These are phyloP conservation scores for Horisme vitalbata DNA, from an alignment of 2,888 invertebrate genomes.

Conservation along the genomic window DNA sequence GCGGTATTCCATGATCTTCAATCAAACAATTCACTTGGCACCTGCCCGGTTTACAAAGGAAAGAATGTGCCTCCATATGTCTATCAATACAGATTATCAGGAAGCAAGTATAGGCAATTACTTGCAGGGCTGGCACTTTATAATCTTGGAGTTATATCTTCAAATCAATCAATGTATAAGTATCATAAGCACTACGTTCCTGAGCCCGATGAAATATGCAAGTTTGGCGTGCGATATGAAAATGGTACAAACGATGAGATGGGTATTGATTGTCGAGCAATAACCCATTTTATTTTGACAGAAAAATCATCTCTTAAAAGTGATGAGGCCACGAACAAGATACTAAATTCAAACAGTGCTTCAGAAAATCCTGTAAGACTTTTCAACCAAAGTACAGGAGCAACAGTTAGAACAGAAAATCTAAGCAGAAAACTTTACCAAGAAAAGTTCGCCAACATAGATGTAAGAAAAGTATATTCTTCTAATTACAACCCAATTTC, in stretches of 20 bases:
- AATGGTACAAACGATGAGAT: conserved; percentile 27
- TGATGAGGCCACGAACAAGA: background rate
- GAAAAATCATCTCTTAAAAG: conserved; percentile 1
- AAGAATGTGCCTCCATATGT: conserved; percentile 28
- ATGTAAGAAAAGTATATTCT: no score
- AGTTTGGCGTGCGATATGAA: conserved; percentile 28
- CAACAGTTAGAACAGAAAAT: background rate
- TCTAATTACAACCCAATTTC: no score
- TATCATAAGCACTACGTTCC: conserved; percentile 19
- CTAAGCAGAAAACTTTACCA: background rate
- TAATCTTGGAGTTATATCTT: conserved; percentile 29
- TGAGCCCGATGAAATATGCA: conserved; percentile 29
- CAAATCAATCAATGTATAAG: conserved; percentile 3
- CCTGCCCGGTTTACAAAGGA: conserved; percentile 28
- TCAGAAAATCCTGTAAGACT: background rate
- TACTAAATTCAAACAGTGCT: background rate
- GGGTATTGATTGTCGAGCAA: conserved; percentile 29
- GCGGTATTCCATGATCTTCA: conserved; percentile 9
- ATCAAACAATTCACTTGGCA: conserved; percentile 8
- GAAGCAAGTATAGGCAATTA: conserved; percentile 30
- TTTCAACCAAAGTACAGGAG: background rate
- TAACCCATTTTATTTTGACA: conserved; percentile 30
- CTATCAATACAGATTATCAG: conserved; percentile 33
- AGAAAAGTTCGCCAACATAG: no score
- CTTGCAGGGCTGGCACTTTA: conserved; percentile 34